Base-by-base conservation (phyloP, 2,797 vertebrate genomes). In the Gadopsis marmoratus region DNA sequence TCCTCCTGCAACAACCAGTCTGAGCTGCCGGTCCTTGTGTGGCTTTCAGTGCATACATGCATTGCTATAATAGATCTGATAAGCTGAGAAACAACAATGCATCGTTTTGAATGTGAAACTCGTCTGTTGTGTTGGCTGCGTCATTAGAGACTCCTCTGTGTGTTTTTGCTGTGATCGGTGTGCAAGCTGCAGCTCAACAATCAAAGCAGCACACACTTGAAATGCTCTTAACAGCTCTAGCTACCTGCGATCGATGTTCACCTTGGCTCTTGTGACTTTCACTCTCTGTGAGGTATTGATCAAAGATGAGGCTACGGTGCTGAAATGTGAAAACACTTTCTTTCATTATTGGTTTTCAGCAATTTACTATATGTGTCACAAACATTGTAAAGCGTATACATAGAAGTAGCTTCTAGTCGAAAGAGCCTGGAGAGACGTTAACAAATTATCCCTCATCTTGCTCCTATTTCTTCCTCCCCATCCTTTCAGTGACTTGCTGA, bases 241-340 rank as follows among this genome's bases (percentile, higher is more conserved):
- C 83, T 71, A 70, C 74, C 61, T 41, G 62, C 43, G 87, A 92
- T 93, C 90, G 66, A 94, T 93, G 88, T 64, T 93, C 90, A 92
- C 90, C 92, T 92, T 91, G 90, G 86, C 92, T 86, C 64, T 17
- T 7, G 67, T 90, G 91, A 88, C 91, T 88, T 79, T 79, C 48
- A 21, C 60, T 86, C 82, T 78, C 78, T 66, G 83, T 67, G 68
- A 67, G 68, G 35, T 77, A 93, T 91, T 69, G 91, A 92, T 92
- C 39, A 48, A 64, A 23, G 66, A 83, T 53, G 43, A 77, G 71
- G 71, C 65, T 41, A 26, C 58, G 2, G 37, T 51, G 35, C 74
- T 70, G 76, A 72, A 74, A 85, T 71, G 71, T 60, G 50, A 77
- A 74, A 84, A 80, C 61, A 35, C 47, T 47, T 37, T 76, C 55